Base-by-base conservation (phyloP, 2,113 vertebrate genomes). In the Rhabdornis inornatus region DNA sequence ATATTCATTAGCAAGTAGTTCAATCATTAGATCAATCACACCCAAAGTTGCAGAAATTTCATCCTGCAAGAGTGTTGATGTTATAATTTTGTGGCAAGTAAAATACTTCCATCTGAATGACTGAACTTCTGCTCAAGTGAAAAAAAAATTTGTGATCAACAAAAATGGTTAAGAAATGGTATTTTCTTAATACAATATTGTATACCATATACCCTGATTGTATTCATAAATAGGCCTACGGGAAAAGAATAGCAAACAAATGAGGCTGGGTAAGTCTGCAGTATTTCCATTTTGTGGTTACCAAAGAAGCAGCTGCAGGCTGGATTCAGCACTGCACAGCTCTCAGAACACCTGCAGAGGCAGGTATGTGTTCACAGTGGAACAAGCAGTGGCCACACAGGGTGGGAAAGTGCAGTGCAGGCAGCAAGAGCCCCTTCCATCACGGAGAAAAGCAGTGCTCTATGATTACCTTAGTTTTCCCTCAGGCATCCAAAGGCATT, bases 401-500 rank as follows among this genome's bases (percentile, higher is more conserved):
- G 24, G 42, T 69, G 24, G 56, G 30, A 52, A 81, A 68, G 10
- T 2, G 31, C 65, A 76, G 50, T 0, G 23, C 39, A 80, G 37
- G 47, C 64, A 77, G 63, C 39, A 53, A 0, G 0, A 90, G 78
- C 71, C 40, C 60, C 44, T 74, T 40, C 39, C 35, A 68, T 14
- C 52, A 53, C 0, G 0, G 77, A 50, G 86, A 50, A 92, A 88
- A 86, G 55, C 33, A 24, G 35, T 21, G 28, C 50, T 92, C 69
- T 72, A 0, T 7, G 49, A 68, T 53, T 79, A 86, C 42, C n/a
- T 49, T 18, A 1, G 28, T 33, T 64, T 77, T 81, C 53, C 80
- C 72, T 84, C 86, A 56, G 60, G 76, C 82, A 90, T 78, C 82
- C 64, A 81, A 96, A 82, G 17, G 30, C 85, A 90, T 21, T 55